A percentile compares a stretch with the other conserved stretches of the same genome.
Evolutionary conservation across 2,888 invertebrate genomes (phyloP).

Genomic region (Hololepta plana): DNA sequence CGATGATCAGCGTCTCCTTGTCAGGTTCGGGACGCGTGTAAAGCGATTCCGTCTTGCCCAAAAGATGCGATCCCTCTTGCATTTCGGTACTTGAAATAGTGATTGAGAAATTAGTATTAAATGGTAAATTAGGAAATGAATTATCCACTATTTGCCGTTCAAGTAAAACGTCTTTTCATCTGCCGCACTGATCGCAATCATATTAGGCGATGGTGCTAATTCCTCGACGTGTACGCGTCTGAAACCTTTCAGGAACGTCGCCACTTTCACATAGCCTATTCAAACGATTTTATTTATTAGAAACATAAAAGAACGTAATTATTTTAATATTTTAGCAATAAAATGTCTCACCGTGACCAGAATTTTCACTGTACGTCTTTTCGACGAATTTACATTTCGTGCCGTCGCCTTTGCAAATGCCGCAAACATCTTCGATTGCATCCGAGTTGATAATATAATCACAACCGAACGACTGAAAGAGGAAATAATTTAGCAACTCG

Average conservation of each 20-base stretch:
- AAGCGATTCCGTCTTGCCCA: constrained; percentile 29
- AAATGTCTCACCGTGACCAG: constrained; percentile 18
- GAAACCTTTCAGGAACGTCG: constrained; percentile 37
- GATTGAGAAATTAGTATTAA: not conserved
- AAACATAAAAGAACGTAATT: too few species aligned
- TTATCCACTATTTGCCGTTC: constrained; percentile 41
- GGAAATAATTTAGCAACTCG: constrained; percentile 4
- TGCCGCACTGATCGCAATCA: constrained; percentile 34
- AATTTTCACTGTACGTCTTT: constrained; percentile 29
- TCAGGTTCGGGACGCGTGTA: constrained; percentile 32
- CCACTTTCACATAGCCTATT: constrained; percentile 36
- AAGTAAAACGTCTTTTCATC: constrained; percentile 33
- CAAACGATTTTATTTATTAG: not conserved
- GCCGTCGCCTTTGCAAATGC: constrained; percentile 50
- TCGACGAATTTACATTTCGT: constrained; percentile 40
- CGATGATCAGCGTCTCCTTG: constrained; percentile 37
- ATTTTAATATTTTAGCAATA: not conserved
- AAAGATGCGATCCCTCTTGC: constrained; percentile 26
- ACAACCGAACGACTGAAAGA: constrained; percentile 41
- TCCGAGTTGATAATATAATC: constrained; percentile 44
- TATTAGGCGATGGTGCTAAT: constrained; percentile 32
- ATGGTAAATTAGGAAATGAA: constrained; percentile 3
- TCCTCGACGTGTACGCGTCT: constrained; percentile 42
- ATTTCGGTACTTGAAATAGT: constrained; percentile 17
- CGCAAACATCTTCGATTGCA: constrained; percentile 46